Evolutionary conservation across 2,888 invertebrate species (phyloP).

Genomic region (Panopea generosa): DNA sequence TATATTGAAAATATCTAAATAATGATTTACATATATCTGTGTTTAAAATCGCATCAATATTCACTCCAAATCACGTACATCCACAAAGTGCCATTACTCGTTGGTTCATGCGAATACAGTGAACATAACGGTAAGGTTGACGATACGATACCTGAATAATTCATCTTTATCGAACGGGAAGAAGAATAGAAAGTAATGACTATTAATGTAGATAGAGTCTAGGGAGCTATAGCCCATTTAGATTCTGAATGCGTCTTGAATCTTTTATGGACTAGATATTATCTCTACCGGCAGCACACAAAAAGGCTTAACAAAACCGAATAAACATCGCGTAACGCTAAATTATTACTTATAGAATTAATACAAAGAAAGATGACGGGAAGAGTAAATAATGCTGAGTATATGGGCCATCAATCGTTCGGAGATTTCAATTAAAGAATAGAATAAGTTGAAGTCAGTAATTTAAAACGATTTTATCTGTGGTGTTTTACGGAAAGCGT

Average conservation of each 20-base stretch:
- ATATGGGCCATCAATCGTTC: constrained; percentile 24
- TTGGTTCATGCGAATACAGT: too few relatives aligned
- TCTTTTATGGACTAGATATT: constrained; percentile 44
- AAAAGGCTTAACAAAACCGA: constrained; percentile 21
- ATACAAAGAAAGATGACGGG: constrained; percentile 14
- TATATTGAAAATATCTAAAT: too few relatives aligned
- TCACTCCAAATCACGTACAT: too few relatives aligned
- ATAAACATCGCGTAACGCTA: constrained; percentile 38
- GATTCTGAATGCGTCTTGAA: constrained; percentile 38
- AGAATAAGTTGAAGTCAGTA: constrained; percentile 7
- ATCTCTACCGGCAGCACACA: constrained; percentile 32
- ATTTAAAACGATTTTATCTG: constrained; percentile 31
- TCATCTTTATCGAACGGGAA: constrained; percentile 22
- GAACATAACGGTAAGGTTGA: too few relatives aligned
- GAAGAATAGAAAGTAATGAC: constrained; percentile 30
- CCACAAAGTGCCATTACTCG: too few relatives aligned
- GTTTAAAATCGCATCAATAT: too few relatives aligned
- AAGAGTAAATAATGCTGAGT: constrained; percentile 28
- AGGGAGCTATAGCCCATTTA: constrained; percentile 37
- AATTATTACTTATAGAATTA: constrained; percentile 58
- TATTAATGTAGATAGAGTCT: constrained; percentile 33
- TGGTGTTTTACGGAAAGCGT: constrained; percentile 7
- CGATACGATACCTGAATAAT: constrained; percentile 20
- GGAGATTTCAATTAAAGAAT: constrained; percentile 16
- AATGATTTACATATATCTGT: too few relatives aligned